Conservation (phyloP, 2,888 invertebrate genomes). For the Acanthoscelides obtectus region DNA sequence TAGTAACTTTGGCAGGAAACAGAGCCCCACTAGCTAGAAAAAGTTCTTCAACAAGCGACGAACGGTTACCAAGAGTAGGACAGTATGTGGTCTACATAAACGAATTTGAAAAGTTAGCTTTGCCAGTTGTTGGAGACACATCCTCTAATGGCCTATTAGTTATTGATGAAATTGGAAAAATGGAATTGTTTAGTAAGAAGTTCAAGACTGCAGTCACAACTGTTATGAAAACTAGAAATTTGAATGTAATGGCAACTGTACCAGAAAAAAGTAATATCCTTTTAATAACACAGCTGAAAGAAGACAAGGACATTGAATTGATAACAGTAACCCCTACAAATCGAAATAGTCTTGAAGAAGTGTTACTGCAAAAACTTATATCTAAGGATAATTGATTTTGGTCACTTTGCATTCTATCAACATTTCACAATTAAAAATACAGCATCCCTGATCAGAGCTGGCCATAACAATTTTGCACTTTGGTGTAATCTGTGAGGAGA, state of each 20-base stretch:
- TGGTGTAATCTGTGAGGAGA: too few relatives aligned
- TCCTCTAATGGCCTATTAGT: slow-evolving; percentile 35
- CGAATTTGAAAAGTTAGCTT: slow-evolving; percentile 56
- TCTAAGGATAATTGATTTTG: neutral
- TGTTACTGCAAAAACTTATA: neutral
- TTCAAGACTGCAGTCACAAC: slow-evolving; percentile 53
- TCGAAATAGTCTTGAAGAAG: neutral
- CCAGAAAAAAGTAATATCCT: slow-evolving; percentile 52
- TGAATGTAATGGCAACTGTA: slow-evolving; percentile 58
- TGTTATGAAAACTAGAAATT: slow-evolving; percentile 43
- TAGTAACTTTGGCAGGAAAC: slow-evolving; percentile 51
- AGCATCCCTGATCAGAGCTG: too few relatives aligned
- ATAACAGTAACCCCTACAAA: slow-evolving; percentile 34
- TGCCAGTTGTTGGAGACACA: slow-evolving; percentile 47
- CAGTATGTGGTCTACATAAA: slow-evolving; percentile 57
- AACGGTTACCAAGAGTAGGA: slow-evolving; percentile 47
- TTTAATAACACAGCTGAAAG: slow-evolving; percentile 55
- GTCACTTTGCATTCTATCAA: too few relatives aligned
- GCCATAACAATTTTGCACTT: too few relatives aligned
- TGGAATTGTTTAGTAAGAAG: slow-evolving; percentile 66
- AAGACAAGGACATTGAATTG: slow-evolving; percentile 41
- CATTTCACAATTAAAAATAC: too few relatives aligned
- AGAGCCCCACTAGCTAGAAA: slow-evolving; percentile 53
- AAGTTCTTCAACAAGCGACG: slow-evolving; percentile 29
- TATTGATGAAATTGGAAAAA: slow-evolving; percentile 77